phyloP scores from a whole-genome alignment of 2,797 vertebrate genomes.

The Channallabes apus region DNA sequence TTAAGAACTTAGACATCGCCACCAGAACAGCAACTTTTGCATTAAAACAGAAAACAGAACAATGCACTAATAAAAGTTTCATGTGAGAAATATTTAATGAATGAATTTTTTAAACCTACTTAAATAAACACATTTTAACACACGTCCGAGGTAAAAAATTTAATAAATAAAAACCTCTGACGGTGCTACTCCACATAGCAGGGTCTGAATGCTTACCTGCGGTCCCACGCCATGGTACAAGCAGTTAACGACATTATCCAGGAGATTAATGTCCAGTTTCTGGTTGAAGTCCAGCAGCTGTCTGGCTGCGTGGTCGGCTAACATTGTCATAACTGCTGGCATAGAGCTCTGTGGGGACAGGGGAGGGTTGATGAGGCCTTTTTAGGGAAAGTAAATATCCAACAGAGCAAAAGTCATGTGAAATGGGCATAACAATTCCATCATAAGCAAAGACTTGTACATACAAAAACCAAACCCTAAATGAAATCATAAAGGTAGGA shows the following conservation, averaged over 20 bases:
- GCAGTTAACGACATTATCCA: constrained; percentile 99
- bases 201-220: constrained; percentile 80
- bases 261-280: constrained; percentile 99
- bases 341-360: constrained; percentile 94
- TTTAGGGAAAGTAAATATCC: constrained; percentile 64
- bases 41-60: background rate
- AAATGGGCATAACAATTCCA: constrained; percentile 35
- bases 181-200: background rate
- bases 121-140: background rate
- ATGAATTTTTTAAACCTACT: background rate
- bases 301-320: constrained; percentile 99
- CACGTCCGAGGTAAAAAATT: background rate
- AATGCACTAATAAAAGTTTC: background rate
- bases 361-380: constrained; percentile 55
- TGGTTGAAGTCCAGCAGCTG: constrained; percentile 99
- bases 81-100: background rate
- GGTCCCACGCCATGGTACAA: constrained; percentile 98
- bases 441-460: background rate
- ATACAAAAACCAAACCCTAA: background rate
- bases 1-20: background rate
- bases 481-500: background rate
- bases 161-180: background rate
- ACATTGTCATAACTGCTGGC: constrained; percentile 99
- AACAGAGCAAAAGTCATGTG: constrained; percentile 70
- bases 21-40: background rate